Base-by-base conservation (phyloP, 2,113 vertebrate genomes). In the Eulacestoma nigropectus region DNA sequence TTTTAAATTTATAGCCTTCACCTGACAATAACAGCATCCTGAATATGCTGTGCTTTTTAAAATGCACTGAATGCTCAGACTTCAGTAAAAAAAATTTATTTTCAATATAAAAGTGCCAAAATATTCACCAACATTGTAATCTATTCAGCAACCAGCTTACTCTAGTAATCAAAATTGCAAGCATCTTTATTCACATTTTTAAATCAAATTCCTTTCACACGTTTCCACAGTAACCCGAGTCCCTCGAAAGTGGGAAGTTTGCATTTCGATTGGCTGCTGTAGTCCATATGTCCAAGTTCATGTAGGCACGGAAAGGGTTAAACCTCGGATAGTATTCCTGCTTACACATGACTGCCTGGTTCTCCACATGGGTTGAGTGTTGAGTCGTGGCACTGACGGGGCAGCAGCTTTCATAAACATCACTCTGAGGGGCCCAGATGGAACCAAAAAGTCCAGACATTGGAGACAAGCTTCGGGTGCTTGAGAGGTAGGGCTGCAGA, bases 211-310 rank as follows among this genome's bases (percentile, higher is more conserved):
- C 84, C 91, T 96, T 95, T 99, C 97, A 99, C 96, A 98, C 97
- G 1, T 99, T 99, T 90, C 99, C 99, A 80, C 99, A 99, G 98
- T 99, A 99, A 93, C 99, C 98, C 5, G 99, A 99, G 98, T 99
- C 99, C 89, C 99, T 99, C 13, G 99, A 98, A 88, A 99, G 98
- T 41, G 99, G 99, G 47, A 99, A 99, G 96, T 98, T 99, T 74
- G 99, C 98, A 83, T 98, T 99, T 96, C 99, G 98, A 92, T 98
- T 99, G 69, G 98, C 98, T 16, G 99, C 98, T 69, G 98, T 98
- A 98, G 99, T 99, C 99, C 99, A 99, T 97, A 99, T 99, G 98
- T 99, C 99, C 98, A 99, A 98, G 97, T 99, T 99, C 99, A 99
- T 99, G 97, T 99, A 99, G 44, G 99, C 98, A 96, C 99, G 99